Conservation (phyloP, 2,888 invertebrate genomes). For the Pristionchus arcanus region DNA sequence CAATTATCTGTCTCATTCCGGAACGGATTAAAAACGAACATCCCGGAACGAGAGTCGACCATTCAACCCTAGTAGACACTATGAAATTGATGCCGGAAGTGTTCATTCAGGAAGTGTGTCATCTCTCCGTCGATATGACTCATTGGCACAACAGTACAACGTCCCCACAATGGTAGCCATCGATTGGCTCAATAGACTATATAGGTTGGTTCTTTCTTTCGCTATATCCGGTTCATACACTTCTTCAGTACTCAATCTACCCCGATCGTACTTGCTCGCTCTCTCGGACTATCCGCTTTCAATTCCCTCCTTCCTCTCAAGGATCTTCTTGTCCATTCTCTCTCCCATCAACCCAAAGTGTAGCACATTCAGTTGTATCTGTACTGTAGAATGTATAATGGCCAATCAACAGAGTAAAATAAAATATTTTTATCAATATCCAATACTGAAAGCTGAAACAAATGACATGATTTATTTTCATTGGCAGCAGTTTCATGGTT, state of each 20-base stretch:
- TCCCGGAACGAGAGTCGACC: too few species aligned
- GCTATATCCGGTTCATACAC: not conserved
- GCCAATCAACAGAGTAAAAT: constrained; percentile 2
- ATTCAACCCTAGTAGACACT: too few species aligned
- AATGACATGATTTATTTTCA: constrained; percentile 5
- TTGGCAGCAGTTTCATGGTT: constrained; percentile 53
- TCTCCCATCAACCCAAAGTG: constrained; percentile 28
- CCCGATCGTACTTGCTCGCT: constrained; percentile 74
- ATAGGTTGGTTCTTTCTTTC: constrained; percentile 56
- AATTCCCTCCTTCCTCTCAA: constrained; percentile 57
- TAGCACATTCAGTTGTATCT: not conserved
- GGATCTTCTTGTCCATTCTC: constrained; percentile 52
- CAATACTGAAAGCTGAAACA: constrained; percentile 10
- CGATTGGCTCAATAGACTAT: constrained; percentile 91
- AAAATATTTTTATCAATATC: constrained; percentile 37
- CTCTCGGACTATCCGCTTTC: constrained; percentile 74
- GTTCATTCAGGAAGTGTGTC: constrained; percentile 84
- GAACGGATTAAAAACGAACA: too few species aligned
- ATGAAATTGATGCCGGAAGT: too few species aligned
- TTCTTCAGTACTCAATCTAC: constrained; percentile 66
- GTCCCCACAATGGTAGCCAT: constrained; percentile 91
- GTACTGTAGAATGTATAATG: constrained; percentile 36
- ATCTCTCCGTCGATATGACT: constrained; percentile 90
- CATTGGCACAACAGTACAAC: constrained; percentile 89
- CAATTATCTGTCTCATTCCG: too few species aligned